phyloP scores from a whole-genome alignment of 1,140 invertebrate species.

The Brachionus rubens region DNA sequence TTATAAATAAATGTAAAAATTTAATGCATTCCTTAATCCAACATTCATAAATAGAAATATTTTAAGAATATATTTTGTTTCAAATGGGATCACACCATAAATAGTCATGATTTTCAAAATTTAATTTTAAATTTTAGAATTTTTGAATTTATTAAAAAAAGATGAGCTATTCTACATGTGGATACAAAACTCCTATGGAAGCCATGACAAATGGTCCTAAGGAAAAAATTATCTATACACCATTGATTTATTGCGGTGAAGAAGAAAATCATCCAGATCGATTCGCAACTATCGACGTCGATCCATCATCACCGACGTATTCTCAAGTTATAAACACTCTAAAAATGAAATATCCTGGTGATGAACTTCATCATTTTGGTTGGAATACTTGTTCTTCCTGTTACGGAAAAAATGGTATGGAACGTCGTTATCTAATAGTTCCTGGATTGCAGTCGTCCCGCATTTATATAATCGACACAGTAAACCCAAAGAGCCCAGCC shows the following conservation, averaged over 20 bases:
- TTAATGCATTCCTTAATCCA: too few species aligned
- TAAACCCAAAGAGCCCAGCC: slow-evolving; percentile 67
- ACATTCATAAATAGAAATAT: too few species aligned
- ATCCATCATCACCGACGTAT: slow-evolving; percentile 80
- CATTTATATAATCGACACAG: slow-evolving; percentile 78
- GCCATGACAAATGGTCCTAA: slow-evolving; percentile 52
- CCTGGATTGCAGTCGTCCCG: slow-evolving; percentile 77
- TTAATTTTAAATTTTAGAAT: too few species aligned
- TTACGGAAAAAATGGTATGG: slow-evolving; percentile 65
- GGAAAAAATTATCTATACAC: slow-evolving; percentile 80
- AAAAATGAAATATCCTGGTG: slow-evolving; percentile 71
- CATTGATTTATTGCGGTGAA: slow-evolving; percentile 67
- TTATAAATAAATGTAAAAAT: too few species aligned
- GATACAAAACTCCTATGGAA: background rate
- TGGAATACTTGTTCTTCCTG: slow-evolving; percentile 96
- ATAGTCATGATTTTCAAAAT: too few species aligned
- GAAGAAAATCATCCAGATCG: slow-evolving; percentile 69
- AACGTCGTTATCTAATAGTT: slow-evolving; percentile 74
- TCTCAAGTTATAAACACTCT: slow-evolving; percentile 82
- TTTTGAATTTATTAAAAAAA: too few species aligned
- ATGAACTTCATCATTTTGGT: slow-evolving; percentile 89
- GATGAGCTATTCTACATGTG: background rate
- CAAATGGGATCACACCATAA: too few species aligned
- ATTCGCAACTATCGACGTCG: slow-evolving; percentile 84
- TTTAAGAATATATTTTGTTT: too few species aligned